Evolutionary conservation across 2,888 invertebrate genomes (phyloP).

Genomic region (Perizoma affinitatum): DNA sequence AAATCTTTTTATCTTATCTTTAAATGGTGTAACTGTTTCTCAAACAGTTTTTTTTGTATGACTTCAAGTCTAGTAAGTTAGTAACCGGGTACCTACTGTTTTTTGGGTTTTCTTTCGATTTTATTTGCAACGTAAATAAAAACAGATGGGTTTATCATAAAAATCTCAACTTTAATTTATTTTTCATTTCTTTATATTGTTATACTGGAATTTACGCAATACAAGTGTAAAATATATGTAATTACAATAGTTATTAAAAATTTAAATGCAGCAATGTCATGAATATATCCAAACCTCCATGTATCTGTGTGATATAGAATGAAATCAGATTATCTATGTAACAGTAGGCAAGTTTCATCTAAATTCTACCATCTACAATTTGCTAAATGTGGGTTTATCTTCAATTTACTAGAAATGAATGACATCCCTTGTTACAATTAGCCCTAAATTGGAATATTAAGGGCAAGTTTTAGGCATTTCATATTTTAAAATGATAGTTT

Average conservation of each 20-base stretch:
- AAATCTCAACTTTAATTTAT: conserved; percentile 82
- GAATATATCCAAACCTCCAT: conserved; percentile 56
- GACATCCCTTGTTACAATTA: conserved; percentile 62
- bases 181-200: conserved; percentile 73
- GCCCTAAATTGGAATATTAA: conserved; percentile 61
- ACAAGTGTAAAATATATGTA: conserved; percentile 76
- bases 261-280: conserved; percentile 84
- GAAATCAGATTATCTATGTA: too few species aligned
- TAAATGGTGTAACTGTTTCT: too few species aligned
- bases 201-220: conserved; percentile 78
- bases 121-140: conserved; percentile 31
- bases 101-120: too few species aligned
- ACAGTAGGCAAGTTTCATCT: too few species aligned
- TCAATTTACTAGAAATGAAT: conserved; percentile 58
- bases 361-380: conserved; percentile 61
- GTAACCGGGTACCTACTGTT: too few species aligned
- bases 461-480: conserved; percentile 79
- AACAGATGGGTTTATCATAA: conserved; percentile 43
- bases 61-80: too few species aligned
- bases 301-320: conserved; percentile 29
- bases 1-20: too few species aligned
- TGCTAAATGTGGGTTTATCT: conserved; percentile 55
- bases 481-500: conserved; percentile 20
- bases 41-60: too few species aligned
- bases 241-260: conserved; percentile 79